Conservation (phyloP, 2,888 invertebrate species). For the Pycnomerus fuliginosus region DNA sequence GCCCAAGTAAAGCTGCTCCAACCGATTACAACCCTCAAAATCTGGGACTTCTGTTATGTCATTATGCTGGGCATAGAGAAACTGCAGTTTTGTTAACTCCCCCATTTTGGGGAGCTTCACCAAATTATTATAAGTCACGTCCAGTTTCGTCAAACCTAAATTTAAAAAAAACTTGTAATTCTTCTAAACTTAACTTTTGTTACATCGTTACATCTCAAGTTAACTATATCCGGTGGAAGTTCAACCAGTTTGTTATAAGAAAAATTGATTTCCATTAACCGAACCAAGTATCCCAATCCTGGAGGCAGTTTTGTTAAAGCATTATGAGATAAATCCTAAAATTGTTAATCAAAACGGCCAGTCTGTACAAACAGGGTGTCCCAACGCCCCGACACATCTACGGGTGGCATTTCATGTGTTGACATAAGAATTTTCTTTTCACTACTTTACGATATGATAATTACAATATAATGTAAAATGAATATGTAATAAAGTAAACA, state of each 20-base stretch:
- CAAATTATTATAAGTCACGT: slow-evolving; percentile 72
- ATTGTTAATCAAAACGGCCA: no score
- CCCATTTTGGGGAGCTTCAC: slow-evolving; percentile 66
- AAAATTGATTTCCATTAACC: slow-evolving; percentile 70
- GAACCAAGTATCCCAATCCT: slow-evolving; percentile 81
- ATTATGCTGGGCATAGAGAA: slow-evolving; percentile 80
- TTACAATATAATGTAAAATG: no score
- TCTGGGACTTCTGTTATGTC: slow-evolving; percentile 74
- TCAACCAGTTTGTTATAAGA: slow-evolving; percentile 73
- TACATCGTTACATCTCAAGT: slow-evolving; percentile 67
- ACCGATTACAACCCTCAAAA: slow-evolving; percentile 70
- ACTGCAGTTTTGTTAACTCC: slow-evolving; percentile 72
- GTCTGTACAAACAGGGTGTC: no score
- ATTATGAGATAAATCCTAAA: slow-evolving; percentile 78
- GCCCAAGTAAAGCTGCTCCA: slow-evolving; percentile 80
- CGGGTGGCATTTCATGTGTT: no score
- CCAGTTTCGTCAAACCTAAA: slow-evolving; percentile 68
- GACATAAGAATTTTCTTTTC: no score
- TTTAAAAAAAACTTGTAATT: not conserved
- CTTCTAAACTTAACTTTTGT: slow-evolving; percentile 1
- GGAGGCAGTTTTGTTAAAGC: slow-evolving; percentile 70
- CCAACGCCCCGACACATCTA: slow-evolving; percentile 2
- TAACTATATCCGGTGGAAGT: slow-evolving; percentile 78
- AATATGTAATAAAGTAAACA: no score
- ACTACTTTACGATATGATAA: no score